Evolutionary conservation across 2,797 vertebrate genomes (phyloP).

Genomic region (Cephalopachus bancanus): DNA sequence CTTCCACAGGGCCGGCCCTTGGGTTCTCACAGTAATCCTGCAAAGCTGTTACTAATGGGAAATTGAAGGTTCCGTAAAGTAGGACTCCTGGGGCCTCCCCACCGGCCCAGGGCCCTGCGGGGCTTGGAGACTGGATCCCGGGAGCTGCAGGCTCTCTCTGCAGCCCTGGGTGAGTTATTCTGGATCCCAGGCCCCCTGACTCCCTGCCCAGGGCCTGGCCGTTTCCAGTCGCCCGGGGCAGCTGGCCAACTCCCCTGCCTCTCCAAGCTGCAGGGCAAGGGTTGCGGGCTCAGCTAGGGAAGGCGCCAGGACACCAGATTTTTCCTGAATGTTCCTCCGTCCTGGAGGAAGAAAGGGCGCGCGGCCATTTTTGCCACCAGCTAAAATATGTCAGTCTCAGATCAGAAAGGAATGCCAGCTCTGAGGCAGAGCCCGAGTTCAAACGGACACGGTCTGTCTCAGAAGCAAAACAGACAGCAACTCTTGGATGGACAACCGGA

Average conservation of each 20-base stretch:
- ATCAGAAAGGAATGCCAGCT: background rate
- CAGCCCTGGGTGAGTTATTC: fast-evolving
- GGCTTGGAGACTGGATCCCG: background rate
- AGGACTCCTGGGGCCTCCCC: background rate
- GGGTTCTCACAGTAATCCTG: fast-evolving
- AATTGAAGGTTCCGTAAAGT: fast-evolving
- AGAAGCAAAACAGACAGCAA: background rate
- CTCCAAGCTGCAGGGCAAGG: background rate
- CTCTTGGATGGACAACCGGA: background rate
- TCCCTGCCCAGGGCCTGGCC: background rate
- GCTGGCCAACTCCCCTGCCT: background rate
- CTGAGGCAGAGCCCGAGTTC: fast-evolving
- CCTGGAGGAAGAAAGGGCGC: background rate
- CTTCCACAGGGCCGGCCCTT: background rate
- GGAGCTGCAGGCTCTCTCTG: fast-evolving
- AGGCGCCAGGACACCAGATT: fast-evolving
- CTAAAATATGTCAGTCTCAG: background rate
- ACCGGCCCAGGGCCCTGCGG: fast-evolving
- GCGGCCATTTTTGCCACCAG: conserved; percentile 20
- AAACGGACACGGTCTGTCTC: background rate
- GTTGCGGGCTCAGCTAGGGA: background rate
- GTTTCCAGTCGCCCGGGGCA: fast-evolving
- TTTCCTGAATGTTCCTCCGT: background rate
- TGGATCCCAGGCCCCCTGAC: background rate
- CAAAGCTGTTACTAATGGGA: fast-evolving